These are phyloP conservation scores for Sandelia bainsii DNA, from an alignment of 2,797 vertebrate genomes.

Conservation along the genomic window DNA sequence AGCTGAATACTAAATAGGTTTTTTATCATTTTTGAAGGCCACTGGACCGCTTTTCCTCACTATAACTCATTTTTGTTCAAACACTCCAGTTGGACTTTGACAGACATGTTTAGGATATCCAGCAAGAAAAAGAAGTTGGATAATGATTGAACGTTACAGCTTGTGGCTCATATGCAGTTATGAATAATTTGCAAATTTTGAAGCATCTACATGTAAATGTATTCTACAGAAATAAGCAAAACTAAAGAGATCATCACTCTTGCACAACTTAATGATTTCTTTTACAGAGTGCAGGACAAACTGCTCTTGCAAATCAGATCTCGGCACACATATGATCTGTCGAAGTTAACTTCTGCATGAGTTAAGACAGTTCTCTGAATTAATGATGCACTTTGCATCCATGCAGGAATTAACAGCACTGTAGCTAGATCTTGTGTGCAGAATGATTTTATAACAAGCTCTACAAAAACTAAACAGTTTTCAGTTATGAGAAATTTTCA, in stretches of 20 bases:
- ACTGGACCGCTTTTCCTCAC: slow-evolving; percentile 33
- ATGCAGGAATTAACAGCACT: not conserved
- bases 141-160: not conserved
- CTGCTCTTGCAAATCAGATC: not conserved
- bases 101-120: slow-evolving; percentile 4
- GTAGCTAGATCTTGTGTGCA: not conserved
- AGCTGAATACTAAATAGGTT: slow-evolving; percentile 62
- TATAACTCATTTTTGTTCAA: slow-evolving; percentile 57
- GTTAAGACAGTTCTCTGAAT: not conserved
- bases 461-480: not conserved
- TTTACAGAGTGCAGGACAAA: not conserved
- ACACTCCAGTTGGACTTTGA: slow-evolving; percentile 25
- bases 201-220: not conserved
- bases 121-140: slow-evolving; percentile 1
- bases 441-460: not conserved
- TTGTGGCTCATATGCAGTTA: not conserved
- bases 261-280: not conserved
- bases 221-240: not conserved
- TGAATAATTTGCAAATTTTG: not conserved
- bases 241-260: not conserved
- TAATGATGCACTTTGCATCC: not conserved
- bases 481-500: not conserved
- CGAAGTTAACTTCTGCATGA: not conserved
- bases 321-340: not conserved
- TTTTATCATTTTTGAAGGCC: slow-evolving; percentile 50